Evolutionary conservation across 2,888 invertebrate species (phyloP), one percentile per base, ranked within the genome.

Genomic region (Meloe dianella): DNA sequence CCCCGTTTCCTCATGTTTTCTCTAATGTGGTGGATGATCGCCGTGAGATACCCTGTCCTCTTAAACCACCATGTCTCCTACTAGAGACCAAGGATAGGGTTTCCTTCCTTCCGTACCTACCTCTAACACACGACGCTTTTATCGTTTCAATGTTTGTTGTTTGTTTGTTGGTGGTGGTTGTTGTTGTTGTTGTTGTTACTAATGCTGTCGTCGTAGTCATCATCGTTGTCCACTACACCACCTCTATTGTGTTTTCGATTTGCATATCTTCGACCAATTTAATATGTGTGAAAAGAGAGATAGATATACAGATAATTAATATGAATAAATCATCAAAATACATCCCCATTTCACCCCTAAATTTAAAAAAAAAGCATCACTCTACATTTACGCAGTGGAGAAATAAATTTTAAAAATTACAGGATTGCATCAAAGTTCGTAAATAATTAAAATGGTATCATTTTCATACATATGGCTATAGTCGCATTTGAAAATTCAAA

Each of bases 61-160:
- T 72, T 76, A 80, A 54, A 80, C 80, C 80, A 79, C 80, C 80
- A 78, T 79, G 79, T 79, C 80, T 78, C 79, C 78, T 74, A 73
- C 71, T 77, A 74, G 76, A 76, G 77, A 74, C 72, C 70, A 77
- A 69, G 71, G 79, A 77, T 78, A 75, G 74, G 79, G 78, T 79
- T 80, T 81, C 79, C 78, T 79, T 79, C 81, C 81, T 80, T 80
- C 80, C 80, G 79, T 73, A 77, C 73, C 74, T 69, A 68, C 54
- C 54, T 54, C 54, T 54, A 22, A 47, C 32, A 54, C 57, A 63
- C 57, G 68, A 62, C 65, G 65, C 65, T 64, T 65, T 68, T 62
- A 57, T 65, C 67, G 64, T 63, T 54, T 54, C 54, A 54, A 10
- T 54, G 54, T 54, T 54, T 54, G 54, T 54, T 51, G 51, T 51